Evolutionary conservation across 1,140 invertebrate species (phyloP).

Genomic region (Stegodyphus mimosarum): DNA sequence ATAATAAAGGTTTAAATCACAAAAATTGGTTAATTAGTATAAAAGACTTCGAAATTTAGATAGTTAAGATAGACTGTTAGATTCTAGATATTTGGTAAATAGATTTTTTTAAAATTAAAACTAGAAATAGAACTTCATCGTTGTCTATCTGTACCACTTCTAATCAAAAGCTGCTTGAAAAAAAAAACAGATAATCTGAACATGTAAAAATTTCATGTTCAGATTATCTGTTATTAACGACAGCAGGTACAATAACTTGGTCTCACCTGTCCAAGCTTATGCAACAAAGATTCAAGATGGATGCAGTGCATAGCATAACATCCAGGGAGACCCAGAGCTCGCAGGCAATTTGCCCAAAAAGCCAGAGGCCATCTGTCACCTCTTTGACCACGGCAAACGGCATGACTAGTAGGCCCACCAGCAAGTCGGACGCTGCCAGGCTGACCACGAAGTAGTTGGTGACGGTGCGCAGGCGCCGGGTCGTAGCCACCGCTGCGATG

Average conservation of each 20-base stretch:
- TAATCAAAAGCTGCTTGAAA: too few species aligned
- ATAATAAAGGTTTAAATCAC: too few species aligned
- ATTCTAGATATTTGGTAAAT: too few species aligned
- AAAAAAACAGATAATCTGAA: too few species aligned
- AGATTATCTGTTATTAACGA: too few species aligned
- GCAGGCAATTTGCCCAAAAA: slow-evolving; percentile 95
- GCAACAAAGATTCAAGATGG: slow-evolving; percentile 95
- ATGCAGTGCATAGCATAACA: slow-evolving; percentile 93
- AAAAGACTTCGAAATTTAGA: too few species aligned
- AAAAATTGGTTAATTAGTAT: too few species aligned
- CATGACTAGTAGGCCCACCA: slow-evolving; percentile 71
- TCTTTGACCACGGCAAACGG: slow-evolving; percentile 68
- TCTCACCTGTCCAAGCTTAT: slow-evolving; percentile 92
- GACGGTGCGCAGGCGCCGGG: slow-evolving; percentile 76
- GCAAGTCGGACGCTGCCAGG: slow-evolving; percentile 70
- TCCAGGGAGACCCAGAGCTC: slow-evolving; percentile 99
- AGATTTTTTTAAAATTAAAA: too few species aligned
- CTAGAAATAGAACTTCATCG: too few species aligned
- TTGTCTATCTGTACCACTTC: too few species aligned
- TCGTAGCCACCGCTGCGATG: slow-evolving; percentile 68
- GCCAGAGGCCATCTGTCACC: slow-evolving; percentile 76
- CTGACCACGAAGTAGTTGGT: slow-evolving; percentile 72
- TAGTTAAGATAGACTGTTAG: too few species aligned
- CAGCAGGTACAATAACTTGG: neutral
- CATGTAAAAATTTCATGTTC: too few species aligned